Evolutionary conservation across 1,140 invertebrate species (phyloP).

Genomic region (Platorchestia sp.): DNA sequence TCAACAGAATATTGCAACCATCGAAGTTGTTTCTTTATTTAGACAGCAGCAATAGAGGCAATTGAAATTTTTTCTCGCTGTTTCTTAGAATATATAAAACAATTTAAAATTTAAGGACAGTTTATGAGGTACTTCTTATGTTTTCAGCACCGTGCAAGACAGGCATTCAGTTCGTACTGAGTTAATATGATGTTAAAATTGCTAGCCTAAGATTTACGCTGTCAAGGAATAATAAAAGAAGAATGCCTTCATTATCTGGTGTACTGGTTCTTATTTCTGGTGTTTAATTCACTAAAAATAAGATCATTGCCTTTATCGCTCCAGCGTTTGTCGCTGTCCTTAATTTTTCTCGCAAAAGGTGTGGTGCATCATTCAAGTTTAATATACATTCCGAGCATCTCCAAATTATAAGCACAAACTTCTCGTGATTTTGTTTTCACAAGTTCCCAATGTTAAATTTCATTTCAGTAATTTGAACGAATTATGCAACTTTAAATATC

Average conservation of each 20-base stretch:
- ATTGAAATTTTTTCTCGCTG: background rate
- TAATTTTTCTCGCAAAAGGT: background rate
- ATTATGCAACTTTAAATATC: background rate
- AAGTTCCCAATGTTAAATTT: background rate
- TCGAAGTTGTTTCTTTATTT: background rate
- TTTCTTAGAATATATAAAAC: background rate
- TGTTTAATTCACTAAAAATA: no score
- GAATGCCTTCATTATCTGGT: no score
- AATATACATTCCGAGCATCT: background rate
- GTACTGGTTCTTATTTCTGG: no score
- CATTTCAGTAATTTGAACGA: background rate
- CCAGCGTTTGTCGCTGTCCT: background rate
- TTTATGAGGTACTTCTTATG: background rate
- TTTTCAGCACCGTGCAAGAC: background rate
- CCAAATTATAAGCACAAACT: background rate
- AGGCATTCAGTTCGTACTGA: background rate
- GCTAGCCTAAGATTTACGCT: background rate
- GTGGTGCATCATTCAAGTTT: background rate
- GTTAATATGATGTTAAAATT: background rate
- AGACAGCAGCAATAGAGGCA: background rate
- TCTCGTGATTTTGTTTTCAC: background rate
- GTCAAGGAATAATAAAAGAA: no score
- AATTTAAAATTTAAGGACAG: background rate
- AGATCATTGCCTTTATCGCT: no score
- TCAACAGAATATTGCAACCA: background rate